Conservation (phyloP, 2,888 invertebrate genomes). For the Oxycera nigricornis region DNA sequence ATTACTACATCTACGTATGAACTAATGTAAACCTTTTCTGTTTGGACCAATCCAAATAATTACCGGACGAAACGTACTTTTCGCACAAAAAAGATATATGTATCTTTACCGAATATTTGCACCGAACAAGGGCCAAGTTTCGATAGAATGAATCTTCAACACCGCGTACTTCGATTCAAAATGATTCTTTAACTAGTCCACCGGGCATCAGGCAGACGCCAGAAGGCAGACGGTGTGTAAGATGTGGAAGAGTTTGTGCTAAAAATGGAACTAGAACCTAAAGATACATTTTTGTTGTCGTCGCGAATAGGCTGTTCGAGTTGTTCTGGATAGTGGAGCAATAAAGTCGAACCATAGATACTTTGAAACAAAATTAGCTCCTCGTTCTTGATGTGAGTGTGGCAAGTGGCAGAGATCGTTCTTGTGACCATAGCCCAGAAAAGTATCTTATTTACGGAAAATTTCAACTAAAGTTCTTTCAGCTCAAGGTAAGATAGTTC, state of each 20-base stretch:
- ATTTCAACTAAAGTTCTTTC: too few species aligned
- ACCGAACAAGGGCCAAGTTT: neutral
- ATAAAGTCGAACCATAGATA: too few species aligned
- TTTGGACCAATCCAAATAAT: neutral
- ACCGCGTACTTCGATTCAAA: conserved; percentile 13
- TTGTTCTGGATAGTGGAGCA: too few species aligned
- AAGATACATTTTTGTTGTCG: too few species aligned
- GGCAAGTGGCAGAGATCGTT: too few species aligned
- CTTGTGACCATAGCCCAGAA: too few species aligned
- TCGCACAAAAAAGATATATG: conserved; percentile 13
- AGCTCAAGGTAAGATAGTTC: too few species aligned
- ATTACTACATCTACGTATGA: neutral
- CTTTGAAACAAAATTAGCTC: too few species aligned
- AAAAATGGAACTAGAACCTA: conserved; percentile 18
- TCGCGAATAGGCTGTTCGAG: too few species aligned
- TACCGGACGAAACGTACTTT: conserved; percentile 9
- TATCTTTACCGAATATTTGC: conserved; percentile 4
- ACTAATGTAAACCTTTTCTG: neutral
- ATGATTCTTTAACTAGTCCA: conserved; percentile 16
- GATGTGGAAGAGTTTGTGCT: conserved; percentile 15
- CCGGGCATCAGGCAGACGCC: neutral
- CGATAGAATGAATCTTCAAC: neutral
- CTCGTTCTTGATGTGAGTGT: too few species aligned
- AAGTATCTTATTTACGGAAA: too few species aligned
- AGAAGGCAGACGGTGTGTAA: neutral